Conservation (phyloP, 2,888 invertebrate genomes). For the Cephalotes varians region DNA sequence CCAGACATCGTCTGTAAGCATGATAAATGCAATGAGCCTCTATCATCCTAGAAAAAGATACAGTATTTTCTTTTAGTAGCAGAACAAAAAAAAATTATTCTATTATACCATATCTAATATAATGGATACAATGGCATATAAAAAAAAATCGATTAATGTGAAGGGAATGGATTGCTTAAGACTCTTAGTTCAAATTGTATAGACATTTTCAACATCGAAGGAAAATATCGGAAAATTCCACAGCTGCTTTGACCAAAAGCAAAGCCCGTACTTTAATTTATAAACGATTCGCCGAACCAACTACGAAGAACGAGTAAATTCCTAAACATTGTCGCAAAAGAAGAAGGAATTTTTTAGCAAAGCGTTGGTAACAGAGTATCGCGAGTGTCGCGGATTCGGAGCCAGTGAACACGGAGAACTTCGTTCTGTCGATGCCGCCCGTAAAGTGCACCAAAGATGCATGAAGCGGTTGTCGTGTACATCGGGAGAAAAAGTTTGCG, state of each 20-base stretch:
- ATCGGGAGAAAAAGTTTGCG: constrained; percentile 64
- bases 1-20: constrained; percentile 27
- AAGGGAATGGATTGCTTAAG: background rate
- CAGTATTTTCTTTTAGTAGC: background rate
- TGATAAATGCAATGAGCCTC: constrained; percentile 44
- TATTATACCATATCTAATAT: background rate
- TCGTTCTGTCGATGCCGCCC: constrained; percentile 51
- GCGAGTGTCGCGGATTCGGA: constrained; percentile 42
- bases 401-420: constrained; percentile 31
- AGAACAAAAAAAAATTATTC: constrained; percentile 12
- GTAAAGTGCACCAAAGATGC: constrained; percentile 65
- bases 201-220: background rate
- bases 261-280: constrained; percentile 55
- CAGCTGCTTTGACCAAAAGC: background rate
- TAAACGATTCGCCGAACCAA: constrained; percentile 57
- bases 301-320: constrained; percentile 52
- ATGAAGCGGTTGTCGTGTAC: constrained; percentile 68
- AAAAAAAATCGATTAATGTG: constrained; percentile 12
- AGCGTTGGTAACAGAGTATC: constrained; percentile 10
- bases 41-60: constrained; percentile 23
- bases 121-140: background rate
- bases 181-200: background rate
- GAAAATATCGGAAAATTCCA: background rate
- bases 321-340: constrained; percentile 33
- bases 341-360: constrained; percentile 59